Evolutionary conservation across 2,113 vertebrate genomes (phyloP).

Genomic region (Thamnaconus septentrionalis): DNA sequence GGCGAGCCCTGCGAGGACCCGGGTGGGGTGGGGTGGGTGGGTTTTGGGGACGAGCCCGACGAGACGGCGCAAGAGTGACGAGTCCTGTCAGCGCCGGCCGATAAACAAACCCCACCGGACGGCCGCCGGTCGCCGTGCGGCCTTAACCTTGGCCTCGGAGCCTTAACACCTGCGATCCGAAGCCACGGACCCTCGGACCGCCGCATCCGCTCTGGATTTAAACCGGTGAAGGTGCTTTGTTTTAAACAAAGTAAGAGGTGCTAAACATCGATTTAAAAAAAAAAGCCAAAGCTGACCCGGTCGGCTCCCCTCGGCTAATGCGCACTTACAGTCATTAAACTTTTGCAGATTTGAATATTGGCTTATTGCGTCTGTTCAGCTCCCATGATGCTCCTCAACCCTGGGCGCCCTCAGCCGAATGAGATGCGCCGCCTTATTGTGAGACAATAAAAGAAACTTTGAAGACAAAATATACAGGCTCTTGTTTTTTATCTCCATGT

Average conservation of each 20-base stretch:
- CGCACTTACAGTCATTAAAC: slow-evolving; percentile 23
- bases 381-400: slow-evolving; percentile 45
- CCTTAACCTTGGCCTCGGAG: too few species aligned
- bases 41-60: slow-evolving; percentile 64
- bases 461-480: slow-evolving; percentile 71
- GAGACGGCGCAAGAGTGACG: slow-evolving; percentile 71
- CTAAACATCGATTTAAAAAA: too few species aligned
- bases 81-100: slow-evolving; percentile 41
- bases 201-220: too few species aligned
- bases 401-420: slow-evolving; percentile 28
- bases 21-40: slow-evolving; percentile 76
- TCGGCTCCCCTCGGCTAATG: slow-evolving; percentile 1
- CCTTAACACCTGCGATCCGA: too few species aligned
- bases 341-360: slow-evolving; percentile 31
- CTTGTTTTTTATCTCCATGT: slow-evolving; percentile 40
- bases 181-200: too few species aligned
- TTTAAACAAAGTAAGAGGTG: too few species aligned
- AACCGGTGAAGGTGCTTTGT: too few species aligned
- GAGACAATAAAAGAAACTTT: slow-evolving; percentile 64
- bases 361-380: slow-evolving; percentile 34
- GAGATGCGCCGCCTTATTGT: slow-evolving; percentile 44
- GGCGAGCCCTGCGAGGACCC: slow-evolving; percentile 83
- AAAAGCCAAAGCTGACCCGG: too few species aligned
- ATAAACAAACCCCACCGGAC: not conserved
- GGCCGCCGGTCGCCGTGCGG: too few species aligned